Percentiles rank a stretch among this genome's conserved stretches.
phyloP scores from a whole-genome alignment of 2,888 invertebrate species.

The Idaea biselata region DNA sequence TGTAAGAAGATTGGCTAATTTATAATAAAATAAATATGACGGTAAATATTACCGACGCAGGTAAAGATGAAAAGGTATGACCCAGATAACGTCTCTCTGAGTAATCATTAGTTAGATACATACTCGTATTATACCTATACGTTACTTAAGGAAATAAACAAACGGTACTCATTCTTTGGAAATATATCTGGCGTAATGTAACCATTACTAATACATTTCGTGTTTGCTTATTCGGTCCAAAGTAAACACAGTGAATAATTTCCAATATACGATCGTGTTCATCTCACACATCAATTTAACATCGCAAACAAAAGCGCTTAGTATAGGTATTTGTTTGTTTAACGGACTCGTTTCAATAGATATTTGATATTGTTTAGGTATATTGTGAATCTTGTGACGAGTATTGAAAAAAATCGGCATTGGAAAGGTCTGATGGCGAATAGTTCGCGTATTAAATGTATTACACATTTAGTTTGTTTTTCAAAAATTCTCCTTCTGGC shows the following conservation, averaged over 20 bases:
- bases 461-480: too few species aligned
- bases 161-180: not conserved
- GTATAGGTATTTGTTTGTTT: conserved; percentile 32
- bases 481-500: too few species aligned
- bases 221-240: conserved; percentile 14
- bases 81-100: not conserved
- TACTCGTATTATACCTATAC: not conserved
- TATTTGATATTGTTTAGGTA: too few species aligned
- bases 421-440: conserved; percentile 28
- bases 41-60: too few species aligned
- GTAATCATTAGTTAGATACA: not conserved
- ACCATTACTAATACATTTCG: conserved; percentile 4
- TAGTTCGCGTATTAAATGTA: conserved; percentile 49
- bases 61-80: not conserved
- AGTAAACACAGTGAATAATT: conserved; percentile 32
- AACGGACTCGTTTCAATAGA: conserved; percentile 20
- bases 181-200: not conserved
- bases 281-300: conserved; percentile 39
- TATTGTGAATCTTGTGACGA: conserved; percentile 33
- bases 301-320: conserved; percentile 38
- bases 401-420: conserved; percentile 37
- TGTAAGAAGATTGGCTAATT: too few species aligned
- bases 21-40: too few species aligned
- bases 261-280: conserved; percentile 31
- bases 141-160: not conserved